phyloP scores from a whole-genome alignment of 2,113 vertebrate species.

The Actinemys pallida region DNA sequence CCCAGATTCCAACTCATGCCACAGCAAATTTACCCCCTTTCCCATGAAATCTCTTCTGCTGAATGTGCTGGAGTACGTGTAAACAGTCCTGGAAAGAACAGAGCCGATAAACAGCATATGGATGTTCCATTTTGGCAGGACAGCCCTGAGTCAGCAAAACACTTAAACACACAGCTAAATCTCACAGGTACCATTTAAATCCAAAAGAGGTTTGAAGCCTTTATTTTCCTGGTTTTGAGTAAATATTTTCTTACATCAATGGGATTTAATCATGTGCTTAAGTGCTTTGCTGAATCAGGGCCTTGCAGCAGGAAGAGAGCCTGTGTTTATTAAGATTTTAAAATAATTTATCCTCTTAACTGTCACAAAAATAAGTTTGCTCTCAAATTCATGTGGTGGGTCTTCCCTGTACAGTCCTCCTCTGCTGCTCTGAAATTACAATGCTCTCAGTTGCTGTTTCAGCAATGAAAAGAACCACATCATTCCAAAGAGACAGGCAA shows the following conservation, averaged over 20 bases:
- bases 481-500: fast-evolving
- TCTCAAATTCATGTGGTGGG: background rate
- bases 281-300: background rate
- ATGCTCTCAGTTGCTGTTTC: background rate
- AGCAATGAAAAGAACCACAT: background rate
- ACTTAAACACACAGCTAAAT: background rate
- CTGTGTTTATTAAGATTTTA: background rate
- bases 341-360: background rate
- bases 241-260: background rate
- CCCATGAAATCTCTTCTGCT: background rate
- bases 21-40: background rate
- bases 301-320: background rate
- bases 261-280: background rate
- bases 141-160: background rate
- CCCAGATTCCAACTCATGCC: background rate
- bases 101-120: background rate
- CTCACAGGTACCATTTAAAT: background rate
- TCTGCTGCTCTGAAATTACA: background rate
- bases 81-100: background rate
- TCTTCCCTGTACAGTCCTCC: background rate
- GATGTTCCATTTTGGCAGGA: background rate
- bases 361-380: background rate
- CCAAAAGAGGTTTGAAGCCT: background rate
- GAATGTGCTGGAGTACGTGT: background rate
- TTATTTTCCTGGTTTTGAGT: background rate